Evolutionary conservation across 2,797 vertebrate species (phyloP).

Genomic region (Coracias cyanogaster): DNA sequence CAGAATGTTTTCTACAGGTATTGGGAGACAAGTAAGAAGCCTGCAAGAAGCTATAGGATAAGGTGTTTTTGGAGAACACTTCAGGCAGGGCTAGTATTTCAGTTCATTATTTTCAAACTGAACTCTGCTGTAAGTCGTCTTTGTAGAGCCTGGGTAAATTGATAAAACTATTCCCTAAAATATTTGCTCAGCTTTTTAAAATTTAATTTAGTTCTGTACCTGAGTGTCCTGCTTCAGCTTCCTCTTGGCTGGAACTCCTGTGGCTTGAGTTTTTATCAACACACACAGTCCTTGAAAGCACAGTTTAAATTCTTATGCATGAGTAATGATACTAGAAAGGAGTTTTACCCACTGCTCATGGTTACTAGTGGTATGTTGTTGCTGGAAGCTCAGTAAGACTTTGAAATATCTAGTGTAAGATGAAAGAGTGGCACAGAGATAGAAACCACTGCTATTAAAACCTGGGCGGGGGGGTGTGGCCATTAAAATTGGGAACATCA

Average conservation of each 20-base stretch:
- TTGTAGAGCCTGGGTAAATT: not conserved
- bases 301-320: not conserved
- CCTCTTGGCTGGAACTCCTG: not conserved
- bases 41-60: not conserved
- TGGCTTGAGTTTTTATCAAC: not conserved
- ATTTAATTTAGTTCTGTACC: conserved; percentile 24
- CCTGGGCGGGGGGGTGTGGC: fast-evolving
- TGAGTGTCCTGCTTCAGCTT: not conserved
- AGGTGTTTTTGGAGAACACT: not conserved
- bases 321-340: not conserved
- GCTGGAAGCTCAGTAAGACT: not conserved
- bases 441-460: not conserved
- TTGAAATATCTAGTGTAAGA: not conserved
- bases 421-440: fast-evolving
- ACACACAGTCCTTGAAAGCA: not conserved
- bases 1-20: not conserved
- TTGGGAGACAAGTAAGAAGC: not conserved
- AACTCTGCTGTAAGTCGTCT: not conserved
- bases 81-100: not conserved
- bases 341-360: not conserved
- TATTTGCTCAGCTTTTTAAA: conserved; percentile 23
- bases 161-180: not conserved
- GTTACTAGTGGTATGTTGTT: not conserved
- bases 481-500: not conserved
- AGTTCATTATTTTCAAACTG: not conserved